Conservation (phyloP, 2,113 vertebrate species). For the Chaetodon auriga region DNA sequence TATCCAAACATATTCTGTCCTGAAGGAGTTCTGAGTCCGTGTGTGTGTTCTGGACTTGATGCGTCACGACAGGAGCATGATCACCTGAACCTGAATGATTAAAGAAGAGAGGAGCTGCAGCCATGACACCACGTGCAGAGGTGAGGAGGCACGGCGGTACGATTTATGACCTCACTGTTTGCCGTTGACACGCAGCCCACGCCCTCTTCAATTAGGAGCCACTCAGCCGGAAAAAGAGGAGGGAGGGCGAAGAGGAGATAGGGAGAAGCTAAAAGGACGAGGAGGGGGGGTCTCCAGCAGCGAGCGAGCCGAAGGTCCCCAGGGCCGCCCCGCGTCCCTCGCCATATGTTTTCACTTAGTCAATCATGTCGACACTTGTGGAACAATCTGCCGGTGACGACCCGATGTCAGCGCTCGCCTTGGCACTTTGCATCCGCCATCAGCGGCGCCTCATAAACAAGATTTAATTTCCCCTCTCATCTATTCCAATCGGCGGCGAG, state of each 20-base stretch:
- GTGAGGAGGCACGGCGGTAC: neutral
- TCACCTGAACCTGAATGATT: neutral
- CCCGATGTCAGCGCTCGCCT: slow-evolving; percentile 42
- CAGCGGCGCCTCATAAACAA: slow-evolving; percentile 64
- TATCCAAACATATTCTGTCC: no score
- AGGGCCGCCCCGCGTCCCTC: slow-evolving; percentile 31
- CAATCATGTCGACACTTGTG: slow-evolving; percentile 77
- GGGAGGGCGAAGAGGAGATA: neutral
- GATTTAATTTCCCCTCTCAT: slow-evolving; percentile 70
- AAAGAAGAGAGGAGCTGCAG: slow-evolving; percentile 14
- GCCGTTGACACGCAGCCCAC: slow-evolving; percentile 52
- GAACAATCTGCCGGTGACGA: slow-evolving; percentile 70
- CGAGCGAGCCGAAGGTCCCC: slow-evolving; percentile 50
- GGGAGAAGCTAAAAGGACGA: slow-evolving; percentile 35
- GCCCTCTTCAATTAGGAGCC: slow-evolving; percentile 76
- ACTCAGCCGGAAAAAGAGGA: slow-evolving; percentile 68
- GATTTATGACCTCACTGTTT: slow-evolving; percentile 64
- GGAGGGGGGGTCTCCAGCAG: neutral
- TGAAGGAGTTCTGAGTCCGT: no score
- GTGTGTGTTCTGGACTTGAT: neutral
- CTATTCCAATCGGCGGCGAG: slow-evolving; percentile 46
- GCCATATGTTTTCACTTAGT: slow-evolving; percentile 84
- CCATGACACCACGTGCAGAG: neutral
- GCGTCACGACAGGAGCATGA: neutral
- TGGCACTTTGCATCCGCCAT: slow-evolving; percentile 60